A percentile compares a stretch with the other conserved stretches of the same genome.
phyloP scores from a whole-genome alignment of 2,888 invertebrate genomes.

The Drosophila subquinaria region DNA sequence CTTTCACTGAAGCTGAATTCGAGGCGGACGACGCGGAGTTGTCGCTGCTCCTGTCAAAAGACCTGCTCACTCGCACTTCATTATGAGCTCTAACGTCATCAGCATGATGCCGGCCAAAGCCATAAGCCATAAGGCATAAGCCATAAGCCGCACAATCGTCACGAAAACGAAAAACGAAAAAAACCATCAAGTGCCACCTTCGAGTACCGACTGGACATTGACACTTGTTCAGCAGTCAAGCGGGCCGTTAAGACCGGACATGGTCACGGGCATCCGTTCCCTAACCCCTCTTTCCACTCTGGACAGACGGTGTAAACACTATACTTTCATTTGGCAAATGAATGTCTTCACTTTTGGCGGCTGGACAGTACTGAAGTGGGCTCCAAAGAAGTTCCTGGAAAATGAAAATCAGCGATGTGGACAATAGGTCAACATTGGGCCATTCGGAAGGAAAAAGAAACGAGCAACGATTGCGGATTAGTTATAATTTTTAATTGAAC shows the following conservation, averaged over 20 bases:
- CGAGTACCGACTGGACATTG: conserved; percentile 69
- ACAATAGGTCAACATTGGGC: conserved; percentile 19
- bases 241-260: conserved; percentile 45
- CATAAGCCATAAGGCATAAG: conserved; percentile 43
- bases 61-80: conserved; percentile 62
- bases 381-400: conserved; percentile 50
- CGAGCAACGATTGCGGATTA: conserved; percentile 1
- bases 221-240: conserved; percentile 65
- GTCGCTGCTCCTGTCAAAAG: conserved; percentile 73
- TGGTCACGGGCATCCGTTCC: conserved; percentile 32
- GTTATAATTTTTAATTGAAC: conserved; percentile 61
- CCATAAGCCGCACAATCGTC: conserved; percentile 63
- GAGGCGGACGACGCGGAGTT: conserved; percentile 50
- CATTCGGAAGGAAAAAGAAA: background rate
- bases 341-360: conserved; percentile 25
- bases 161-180: conserved; percentile 64
- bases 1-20: conserved; percentile 76
- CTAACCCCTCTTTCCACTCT: background rate
- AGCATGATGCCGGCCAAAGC: conserved; percentile 30
- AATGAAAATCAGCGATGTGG: conserved; percentile 19
- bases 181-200: conserved; percentile 65
- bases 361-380: background rate
- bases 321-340: conserved; percentile 72
- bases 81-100: conserved; percentile 63
- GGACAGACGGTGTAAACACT: conserved; percentile 31